Evolutionary conservation across 1,140 invertebrate species (phyloP), one percentile per base, ranked within the genome.

Genomic region (Drosophila sp.): DNA sequence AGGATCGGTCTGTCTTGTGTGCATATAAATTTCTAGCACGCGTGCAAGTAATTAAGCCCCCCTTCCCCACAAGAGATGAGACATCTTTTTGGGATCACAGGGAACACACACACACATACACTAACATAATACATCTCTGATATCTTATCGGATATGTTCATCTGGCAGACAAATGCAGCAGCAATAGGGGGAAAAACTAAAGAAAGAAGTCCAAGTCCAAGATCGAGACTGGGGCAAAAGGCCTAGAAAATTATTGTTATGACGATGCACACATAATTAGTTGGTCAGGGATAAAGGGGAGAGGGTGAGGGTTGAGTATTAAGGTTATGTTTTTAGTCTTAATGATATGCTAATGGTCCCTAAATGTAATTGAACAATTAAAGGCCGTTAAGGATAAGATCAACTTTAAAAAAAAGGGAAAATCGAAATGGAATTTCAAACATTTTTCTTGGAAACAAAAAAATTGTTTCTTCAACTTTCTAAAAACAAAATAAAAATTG

Each of bases 11-110:
- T 76, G 44, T 50, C 44, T 50, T 50, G 23, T 50, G 23, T 50
- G 44, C 72, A 73, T 79, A 84, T 71, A 66, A 86, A 87, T 87
- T 73, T 86, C 83, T 89, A 89, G 84, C 84, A 89, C 84, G 84
- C 84, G 84, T 89, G 80, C 80, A 70, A 84, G 84, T 89, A 89
- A 89, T 89, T 89, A 89, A 89, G 84, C 71, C 63, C 66, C 71
- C 23, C 25, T 27, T 8, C 44, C 8, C 44, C 44, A 50, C 5
- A 50, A 75, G 75, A 89, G 84, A 89, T 80, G 84, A 75, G 80
- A 83, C 84, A 89, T 89, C 84, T 89, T 70, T 70, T 61, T 69
- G 66, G 67, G n/a, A 64, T 40, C 55, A 35, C 64, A 70, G 56
- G 44, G 47, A 66, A 63, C 65, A 44, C 72, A 66, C 47, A 58